phyloP scores from a whole-genome alignment of 92 coral and sea anemone genomes.

The Virgularia gustaviana region DNA sequence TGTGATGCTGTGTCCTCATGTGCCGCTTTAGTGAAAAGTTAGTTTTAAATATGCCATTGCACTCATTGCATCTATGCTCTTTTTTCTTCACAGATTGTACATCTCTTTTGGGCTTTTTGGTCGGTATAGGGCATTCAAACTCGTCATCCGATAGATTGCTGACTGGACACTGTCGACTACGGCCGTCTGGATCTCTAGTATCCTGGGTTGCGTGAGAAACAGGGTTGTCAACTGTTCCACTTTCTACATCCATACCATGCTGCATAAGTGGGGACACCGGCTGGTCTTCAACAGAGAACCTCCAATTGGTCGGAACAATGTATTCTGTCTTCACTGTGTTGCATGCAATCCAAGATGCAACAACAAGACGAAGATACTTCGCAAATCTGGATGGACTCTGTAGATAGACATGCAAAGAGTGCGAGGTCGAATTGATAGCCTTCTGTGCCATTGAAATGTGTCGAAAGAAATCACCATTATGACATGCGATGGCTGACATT shows the following conservation, averaged over 20 bases:
- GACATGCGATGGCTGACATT: conserved; percentile 43
- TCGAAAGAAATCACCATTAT: conserved; percentile 15
- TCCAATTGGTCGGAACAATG: conserved; percentile 27
- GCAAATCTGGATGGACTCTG: conserved; percentile 36
- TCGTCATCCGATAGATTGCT: neutral
- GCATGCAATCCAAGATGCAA: conserved; percentile 47
- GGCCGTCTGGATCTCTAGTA: no score
- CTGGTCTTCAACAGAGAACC: neutral
- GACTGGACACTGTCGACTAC: neutral
- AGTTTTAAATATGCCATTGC: neutral
- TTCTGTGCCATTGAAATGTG: conserved; percentile 28
- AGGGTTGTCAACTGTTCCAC: no score
- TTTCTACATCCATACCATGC: neutral
- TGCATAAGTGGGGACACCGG: neutral
- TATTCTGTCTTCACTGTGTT: conserved; percentile 21
- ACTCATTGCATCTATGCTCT: neutral
- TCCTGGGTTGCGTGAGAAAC: no score
- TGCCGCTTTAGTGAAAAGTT: neutral
- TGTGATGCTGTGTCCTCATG: neutral
- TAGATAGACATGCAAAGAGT: conserved; percentile 15
- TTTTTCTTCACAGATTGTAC: neutral
- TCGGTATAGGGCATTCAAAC: neutral
- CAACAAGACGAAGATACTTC: conserved; percentile 39
- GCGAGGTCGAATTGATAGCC: conserved; percentile 6
- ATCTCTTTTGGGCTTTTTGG: neutral